Percentiles rank a stretch among this genome's conserved stretches.
These are phyloP conservation scores for Epizoanthus ramosus DNA, from an alignment of 92 coral and sea anemone species.

Conservation along the genomic window DNA sequence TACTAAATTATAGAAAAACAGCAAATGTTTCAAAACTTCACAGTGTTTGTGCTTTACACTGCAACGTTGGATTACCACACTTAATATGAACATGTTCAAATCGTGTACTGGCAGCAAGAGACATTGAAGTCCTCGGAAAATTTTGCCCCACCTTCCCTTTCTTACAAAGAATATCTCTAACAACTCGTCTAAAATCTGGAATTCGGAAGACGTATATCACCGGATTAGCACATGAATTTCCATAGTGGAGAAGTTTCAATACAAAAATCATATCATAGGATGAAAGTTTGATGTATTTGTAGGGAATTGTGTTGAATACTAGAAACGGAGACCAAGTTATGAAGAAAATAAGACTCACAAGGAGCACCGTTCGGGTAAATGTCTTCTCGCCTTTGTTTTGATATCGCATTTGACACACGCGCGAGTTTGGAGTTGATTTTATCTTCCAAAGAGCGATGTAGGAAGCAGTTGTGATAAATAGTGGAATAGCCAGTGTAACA, in stretches of 20 bases:
- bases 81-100: no score
- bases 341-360: slow-evolving; percentile 68
- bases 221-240: slow-evolving; percentile 78
- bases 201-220: slow-evolving; percentile 79
- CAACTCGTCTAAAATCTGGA: slow-evolving; percentile 60
- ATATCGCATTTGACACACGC: slow-evolving; percentile 9
- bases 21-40: no score
- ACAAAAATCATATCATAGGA: slow-evolving; percentile 34
- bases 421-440: slow-evolving; percentile 38
- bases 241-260: slow-evolving; percentile 70
- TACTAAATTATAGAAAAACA: no score
- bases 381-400: slow-evolving; percentile 48
- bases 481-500: slow-evolving; percentile 51
- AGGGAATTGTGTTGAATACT: slow-evolving; percentile 57
- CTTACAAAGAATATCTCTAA: slow-evolving; percentile 3
- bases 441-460: slow-evolving; percentile 72
- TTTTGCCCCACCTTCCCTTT: not conserved
- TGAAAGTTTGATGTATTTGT: not conserved
- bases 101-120: no score
- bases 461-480: slow-evolving; percentile 46
- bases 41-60: no score
- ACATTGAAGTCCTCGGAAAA: no score
- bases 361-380: slow-evolving; percentile 61
- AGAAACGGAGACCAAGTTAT: slow-evolving; percentile 81
- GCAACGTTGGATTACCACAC: no score